These are phyloP conservation scores for Plebejus argus DNA, from an alignment of 2,888 invertebrate genomes.

Conservation along the genomic window DNA sequence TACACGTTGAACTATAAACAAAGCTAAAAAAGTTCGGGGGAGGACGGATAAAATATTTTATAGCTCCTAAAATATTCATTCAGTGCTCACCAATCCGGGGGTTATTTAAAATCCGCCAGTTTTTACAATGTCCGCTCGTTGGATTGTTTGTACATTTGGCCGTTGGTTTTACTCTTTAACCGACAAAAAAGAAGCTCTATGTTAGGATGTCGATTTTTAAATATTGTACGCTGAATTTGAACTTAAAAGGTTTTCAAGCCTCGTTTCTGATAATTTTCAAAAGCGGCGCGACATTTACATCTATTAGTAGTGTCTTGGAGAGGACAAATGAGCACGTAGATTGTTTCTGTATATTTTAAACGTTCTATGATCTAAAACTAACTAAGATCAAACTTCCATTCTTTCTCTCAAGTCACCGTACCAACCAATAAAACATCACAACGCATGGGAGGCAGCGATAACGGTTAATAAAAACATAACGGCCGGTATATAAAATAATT, in stretches of 20 bases:
- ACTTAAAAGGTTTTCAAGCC: too few relatives aligned
- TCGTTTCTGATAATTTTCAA: too few relatives aligned
- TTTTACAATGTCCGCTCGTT: slow-evolving; percentile 5
- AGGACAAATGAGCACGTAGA: too few relatives aligned
- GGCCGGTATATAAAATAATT: slow-evolving; percentile 6
- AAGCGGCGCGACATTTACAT: too few relatives aligned
- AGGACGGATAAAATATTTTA: slow-evolving; percentile 15
- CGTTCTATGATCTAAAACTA: too few relatives aligned
- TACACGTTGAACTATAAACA: slow-evolving; percentile 21
- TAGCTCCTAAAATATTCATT: slow-evolving; percentile 28
- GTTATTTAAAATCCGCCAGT: slow-evolving; percentile 17
- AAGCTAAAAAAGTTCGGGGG: not conserved
- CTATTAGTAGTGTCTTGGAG: too few relatives aligned
- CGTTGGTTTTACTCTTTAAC: not conserved
- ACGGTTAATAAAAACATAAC: slow-evolving; percentile 1
- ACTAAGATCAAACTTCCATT: not conserved
- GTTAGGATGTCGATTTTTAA: not conserved
- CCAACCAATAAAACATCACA: not conserved
- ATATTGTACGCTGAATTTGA: not conserved
- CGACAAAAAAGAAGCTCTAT: not conserved
- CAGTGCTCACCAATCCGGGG: slow-evolving; percentile 8
- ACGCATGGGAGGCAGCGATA: slow-evolving; percentile 6
- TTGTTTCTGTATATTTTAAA: too few relatives aligned
- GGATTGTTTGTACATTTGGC: not conserved
- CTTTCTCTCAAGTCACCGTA: not conserved